Percentiles rank a stretch among this genome's conserved stretches.
phyloP scores from a whole-genome alignment of 2,888 invertebrate species.

The Apeira syringaria region DNA sequence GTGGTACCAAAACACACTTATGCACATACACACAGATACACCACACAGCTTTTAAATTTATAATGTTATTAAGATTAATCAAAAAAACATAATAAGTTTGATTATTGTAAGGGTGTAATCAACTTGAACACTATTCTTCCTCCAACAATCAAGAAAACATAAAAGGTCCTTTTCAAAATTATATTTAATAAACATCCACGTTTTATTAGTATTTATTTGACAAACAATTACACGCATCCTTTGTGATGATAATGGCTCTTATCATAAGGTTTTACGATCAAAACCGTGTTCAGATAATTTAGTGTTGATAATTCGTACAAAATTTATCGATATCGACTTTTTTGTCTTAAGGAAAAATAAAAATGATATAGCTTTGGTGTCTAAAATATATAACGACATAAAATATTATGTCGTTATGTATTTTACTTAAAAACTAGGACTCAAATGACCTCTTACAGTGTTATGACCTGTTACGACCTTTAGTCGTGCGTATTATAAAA shows the following conservation, averaged over 20 bases:
- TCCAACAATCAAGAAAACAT: conserved; percentile 55
- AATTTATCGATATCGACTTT: conserved; percentile 12
- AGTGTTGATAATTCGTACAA: conserved; percentile 45
- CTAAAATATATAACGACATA: no score
- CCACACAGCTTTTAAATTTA: no score
- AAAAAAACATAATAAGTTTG: conserved; percentile 26
- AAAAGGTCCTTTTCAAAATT: conserved; percentile 64
- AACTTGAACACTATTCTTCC: conserved; percentile 43
- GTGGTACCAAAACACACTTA: no score
- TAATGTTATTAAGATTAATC: no score
- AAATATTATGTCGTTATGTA: no score
- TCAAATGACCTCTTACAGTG: no score
- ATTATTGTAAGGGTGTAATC: conserved; percentile 32
- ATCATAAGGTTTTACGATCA: conserved; percentile 76
- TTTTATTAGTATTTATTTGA: conserved; percentile 83
- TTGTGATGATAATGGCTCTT: conserved; percentile 80
- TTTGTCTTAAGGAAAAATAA: no score
- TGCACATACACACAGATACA: no score
- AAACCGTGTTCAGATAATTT: conserved; percentile 38
- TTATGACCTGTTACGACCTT: no score
- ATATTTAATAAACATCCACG: conserved; percentile 80
- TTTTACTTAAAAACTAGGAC: no score
- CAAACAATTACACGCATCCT: conserved; percentile 81
- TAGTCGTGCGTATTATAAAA: no score
- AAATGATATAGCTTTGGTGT: no score